A percentile compares a stretch with the other conserved stretches of the same genome.
These are phyloP conservation scores for Catharus ustulatus DNA, from an alignment of 2,797 vertebrate genomes.

Conservation along the genomic window DNA sequence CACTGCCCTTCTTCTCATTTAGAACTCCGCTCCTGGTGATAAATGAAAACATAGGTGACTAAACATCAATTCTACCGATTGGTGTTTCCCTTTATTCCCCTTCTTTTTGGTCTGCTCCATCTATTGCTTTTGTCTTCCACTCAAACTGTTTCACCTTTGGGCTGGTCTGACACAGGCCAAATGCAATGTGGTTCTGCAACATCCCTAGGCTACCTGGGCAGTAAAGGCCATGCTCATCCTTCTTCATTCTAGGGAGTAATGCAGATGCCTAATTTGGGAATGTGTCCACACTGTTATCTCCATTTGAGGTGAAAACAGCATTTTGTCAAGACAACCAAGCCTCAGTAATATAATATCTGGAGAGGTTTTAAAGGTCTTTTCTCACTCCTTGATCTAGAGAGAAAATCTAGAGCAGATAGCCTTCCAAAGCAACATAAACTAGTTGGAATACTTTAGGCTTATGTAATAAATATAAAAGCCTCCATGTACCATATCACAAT, in stretches of 20 bases:
- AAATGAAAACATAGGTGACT: not conserved
- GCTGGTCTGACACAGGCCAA: not conserved
- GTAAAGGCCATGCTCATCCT: not conserved
- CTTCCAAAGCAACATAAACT: not conserved
- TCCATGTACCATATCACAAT: not conserved
- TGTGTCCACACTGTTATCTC: not conserved
- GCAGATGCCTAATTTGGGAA: not conserved
- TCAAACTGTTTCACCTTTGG: not conserved
- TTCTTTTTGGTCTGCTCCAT: not conserved
- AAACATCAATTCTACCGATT: not conserved
- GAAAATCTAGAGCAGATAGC: not conserved
- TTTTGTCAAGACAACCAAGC: not conserved
- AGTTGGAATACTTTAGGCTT: not conserved
- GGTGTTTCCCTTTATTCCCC: not conserved
- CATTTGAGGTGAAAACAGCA: not conserved
- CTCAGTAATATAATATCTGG: not conserved
- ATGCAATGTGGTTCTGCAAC: not conserved
- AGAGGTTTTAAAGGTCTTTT: not conserved
- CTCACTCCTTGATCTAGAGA: not conserved
- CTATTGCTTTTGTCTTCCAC: not conserved
- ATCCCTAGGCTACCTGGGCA: not conserved
- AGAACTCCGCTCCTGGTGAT: not conserved
- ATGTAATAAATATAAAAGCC: not conserved
- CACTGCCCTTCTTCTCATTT: not conserved
- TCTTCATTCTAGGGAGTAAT: not conserved